phyloP scores from a whole-genome alignment of 1,140 invertebrate genomes.

The Sesamia nonagrioides region DNA sequence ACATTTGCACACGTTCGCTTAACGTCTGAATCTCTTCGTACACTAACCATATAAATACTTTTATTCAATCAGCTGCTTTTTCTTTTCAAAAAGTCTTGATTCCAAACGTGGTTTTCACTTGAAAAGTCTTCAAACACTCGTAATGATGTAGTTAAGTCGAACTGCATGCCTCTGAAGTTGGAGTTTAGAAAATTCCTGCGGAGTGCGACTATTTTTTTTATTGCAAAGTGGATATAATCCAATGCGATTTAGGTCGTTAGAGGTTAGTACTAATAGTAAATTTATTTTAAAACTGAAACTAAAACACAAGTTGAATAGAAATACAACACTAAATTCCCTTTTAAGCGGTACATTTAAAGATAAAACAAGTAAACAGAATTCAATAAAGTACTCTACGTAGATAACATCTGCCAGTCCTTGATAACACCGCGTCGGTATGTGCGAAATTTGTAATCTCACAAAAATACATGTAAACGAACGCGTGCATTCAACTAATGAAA shows the following conservation, averaged over 20 bases:
- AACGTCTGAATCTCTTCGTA: constrained; percentile 20
- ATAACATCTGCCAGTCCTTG: constrained; percentile 42
- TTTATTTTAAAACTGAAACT: neutral
- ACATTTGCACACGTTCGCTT: constrained; percentile 39
- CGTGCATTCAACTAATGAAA: constrained; percentile 75
- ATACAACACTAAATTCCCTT: neutral
- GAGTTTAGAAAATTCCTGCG: constrained; percentile 20
- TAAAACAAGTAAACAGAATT: constrained; percentile 1
- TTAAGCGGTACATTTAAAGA: neutral
- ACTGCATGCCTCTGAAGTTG: constrained; percentile 32
- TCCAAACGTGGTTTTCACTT: constrained; percentile 29
- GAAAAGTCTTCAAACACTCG: constrained; percentile 35
- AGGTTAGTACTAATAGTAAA: constrained; percentile 9
- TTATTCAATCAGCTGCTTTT: constrained; percentile 37
- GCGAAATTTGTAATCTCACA: constrained; percentile 64
- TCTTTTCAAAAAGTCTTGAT: constrained; percentile 35
- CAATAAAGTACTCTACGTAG: neutral
- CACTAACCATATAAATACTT: constrained; percentile 6
- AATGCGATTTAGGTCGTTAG: neutral
- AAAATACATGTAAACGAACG: constrained; percentile 64
- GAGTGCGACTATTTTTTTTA: constrained; percentile 21
- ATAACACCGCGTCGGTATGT: constrained; percentile 53
- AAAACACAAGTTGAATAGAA: neutral
- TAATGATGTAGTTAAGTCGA: constrained; percentile 41
- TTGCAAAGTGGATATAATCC: constrained; percentile 21